phyloP scores from a whole-genome alignment of 2,797 vertebrate genomes.

The Octomys mimax region DNA sequence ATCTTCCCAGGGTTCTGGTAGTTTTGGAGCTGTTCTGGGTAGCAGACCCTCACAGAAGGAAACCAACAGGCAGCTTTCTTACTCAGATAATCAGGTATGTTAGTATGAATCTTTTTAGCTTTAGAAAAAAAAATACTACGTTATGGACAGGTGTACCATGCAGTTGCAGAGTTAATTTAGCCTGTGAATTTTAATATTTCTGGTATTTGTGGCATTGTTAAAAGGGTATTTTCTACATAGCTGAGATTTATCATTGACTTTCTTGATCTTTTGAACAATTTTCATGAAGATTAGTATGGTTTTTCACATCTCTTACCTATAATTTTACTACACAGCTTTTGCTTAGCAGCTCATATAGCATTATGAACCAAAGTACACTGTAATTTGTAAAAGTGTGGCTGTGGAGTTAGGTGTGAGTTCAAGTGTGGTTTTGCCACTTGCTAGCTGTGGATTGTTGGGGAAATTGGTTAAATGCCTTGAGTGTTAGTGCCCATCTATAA shows the following conservation, averaged over 20 bases:
- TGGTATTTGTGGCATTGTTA: conserved; percentile 40
- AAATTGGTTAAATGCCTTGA: conserved; percentile 26
- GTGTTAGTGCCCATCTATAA: not conserved
- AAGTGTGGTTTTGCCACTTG: conserved; percentile 39
- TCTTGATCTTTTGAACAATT: conserved; percentile 21
- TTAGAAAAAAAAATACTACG: not conserved
- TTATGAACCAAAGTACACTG: not conserved
- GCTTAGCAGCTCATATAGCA: not conserved
- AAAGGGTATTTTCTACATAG: not conserved
- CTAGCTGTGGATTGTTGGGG: not conserved
- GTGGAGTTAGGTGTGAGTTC: conserved; percentile 15
- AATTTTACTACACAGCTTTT: conserved; percentile 25
- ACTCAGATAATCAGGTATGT: conserved; percentile 95
- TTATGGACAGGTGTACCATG: not conserved
- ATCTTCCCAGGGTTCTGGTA: conserved; percentile 95
- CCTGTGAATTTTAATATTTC: not conserved
- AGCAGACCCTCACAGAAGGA: conserved; percentile 95
- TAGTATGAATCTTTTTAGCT: conserved; percentile 60
- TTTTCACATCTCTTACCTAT: not conserved
- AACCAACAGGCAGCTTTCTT: conserved; percentile 90
- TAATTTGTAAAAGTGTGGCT: conserved; percentile 57
- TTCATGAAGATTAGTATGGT: conserved; percentile 49
- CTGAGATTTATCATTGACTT: conserved; percentile 27
- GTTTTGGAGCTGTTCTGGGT: conserved; percentile 94
- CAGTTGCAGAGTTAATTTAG: conserved; percentile 23